Evolutionary conservation across 1,140 invertebrate species (phyloP).

Genomic region (Drosophila pandora): DNA sequence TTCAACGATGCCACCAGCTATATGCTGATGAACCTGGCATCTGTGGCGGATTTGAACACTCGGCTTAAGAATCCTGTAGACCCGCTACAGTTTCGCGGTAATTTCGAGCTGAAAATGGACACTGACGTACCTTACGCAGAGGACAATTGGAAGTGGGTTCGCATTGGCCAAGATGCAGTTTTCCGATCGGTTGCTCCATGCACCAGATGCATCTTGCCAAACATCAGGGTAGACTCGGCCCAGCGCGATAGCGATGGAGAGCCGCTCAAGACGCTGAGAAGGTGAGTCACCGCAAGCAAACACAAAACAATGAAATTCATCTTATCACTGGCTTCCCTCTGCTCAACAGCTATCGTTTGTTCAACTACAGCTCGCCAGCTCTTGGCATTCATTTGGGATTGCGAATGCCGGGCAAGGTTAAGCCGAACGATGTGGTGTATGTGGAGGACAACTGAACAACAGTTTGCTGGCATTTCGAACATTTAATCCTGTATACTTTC

Average conservation of each 20-base stretch:
- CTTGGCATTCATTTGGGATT: slow-evolving; percentile 79
- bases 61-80: slow-evolving; percentile 83
- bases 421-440: slow-evolving; percentile 72
- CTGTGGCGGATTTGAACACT: slow-evolving; percentile 84
- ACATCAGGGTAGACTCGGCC: slow-evolving; percentile 86
- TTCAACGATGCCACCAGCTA: slow-evolving; percentile 84
- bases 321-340: neutral
- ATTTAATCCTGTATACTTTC: slow-evolving; percentile 57
- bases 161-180: slow-evolving; percentile 81
- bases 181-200: slow-evolving; percentile 83
- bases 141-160: slow-evolving; percentile 84
- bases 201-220: slow-evolving; percentile 85
- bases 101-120: slow-evolving; percentile 84
- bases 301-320: neutral
- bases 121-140: slow-evolving; percentile 84
- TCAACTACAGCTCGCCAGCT: slow-evolving; percentile 63
- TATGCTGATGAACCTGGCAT: slow-evolving; percentile 84
- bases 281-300: slow-evolving; percentile 26
- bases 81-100: slow-evolving; percentile 85
- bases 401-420: slow-evolving; percentile 58
- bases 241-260: slow-evolving; percentile 84
- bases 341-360: slow-evolving; percentile 66
- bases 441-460: slow-evolving; percentile 55
- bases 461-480: slow-evolving; percentile 2
- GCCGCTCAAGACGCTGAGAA: slow-evolving; percentile 85